A percentile compares a stretch with the other conserved stretches of the same genome.
These are phyloP conservation scores for Sebastes vulpes DNA, from an alignment of 2,797 vertebrate genomes.

Conservation along the genomic window DNA sequence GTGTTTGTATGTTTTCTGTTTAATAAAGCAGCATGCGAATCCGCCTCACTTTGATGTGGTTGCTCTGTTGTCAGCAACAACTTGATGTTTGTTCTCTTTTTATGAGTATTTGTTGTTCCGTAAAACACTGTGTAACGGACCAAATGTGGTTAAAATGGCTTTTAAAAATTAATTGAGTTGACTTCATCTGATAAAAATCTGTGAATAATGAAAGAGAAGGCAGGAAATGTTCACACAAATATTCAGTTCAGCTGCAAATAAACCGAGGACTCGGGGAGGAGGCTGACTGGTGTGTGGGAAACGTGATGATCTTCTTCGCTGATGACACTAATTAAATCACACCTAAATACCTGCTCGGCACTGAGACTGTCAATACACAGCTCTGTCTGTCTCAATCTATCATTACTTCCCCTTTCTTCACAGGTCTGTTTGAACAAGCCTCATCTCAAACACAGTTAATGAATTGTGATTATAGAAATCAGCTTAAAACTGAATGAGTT, in stretches of 20 bases:
- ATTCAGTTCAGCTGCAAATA: background rate
- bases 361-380: conserved; percentile 11
- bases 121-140: conserved; percentile 16
- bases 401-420: conserved; percentile 3
- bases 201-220: background rate
- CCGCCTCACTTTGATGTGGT: background rate
- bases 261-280: background rate
- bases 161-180: conserved; percentile 35
- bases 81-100: conserved; percentile 20
- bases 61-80: background rate
- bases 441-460: conserved; percentile 1
- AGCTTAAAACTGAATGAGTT: background rate
- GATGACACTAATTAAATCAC: conserved; percentile 44
- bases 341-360: conserved; percentile 18
- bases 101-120: conserved; percentile 16
- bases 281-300: background rate
- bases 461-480: conserved; percentile 12
- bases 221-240: background rate
- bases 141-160: conserved; percentile 28
- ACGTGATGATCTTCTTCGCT: background rate
- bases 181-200: conserved; percentile 44
- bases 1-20: background rate
- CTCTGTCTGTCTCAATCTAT: background rate
- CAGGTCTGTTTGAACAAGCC: background rate
- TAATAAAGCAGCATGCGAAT: background rate